phyloP scores from a whole-genome alignment of 2,888 invertebrate genomes.

The Melieria crassipennis region DNA sequence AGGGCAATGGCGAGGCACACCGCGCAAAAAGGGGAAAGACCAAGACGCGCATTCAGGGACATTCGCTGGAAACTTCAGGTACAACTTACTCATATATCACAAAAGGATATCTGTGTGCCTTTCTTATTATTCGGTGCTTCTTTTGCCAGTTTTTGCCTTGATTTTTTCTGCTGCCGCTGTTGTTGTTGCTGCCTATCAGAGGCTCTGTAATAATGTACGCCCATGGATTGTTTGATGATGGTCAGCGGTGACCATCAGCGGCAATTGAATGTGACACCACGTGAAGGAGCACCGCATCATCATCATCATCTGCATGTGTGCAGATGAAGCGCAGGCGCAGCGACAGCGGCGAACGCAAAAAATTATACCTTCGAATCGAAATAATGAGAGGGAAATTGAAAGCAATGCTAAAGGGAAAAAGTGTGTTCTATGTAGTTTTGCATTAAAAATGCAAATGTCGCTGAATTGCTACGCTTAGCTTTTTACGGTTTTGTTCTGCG shows the following conservation, averaged over 20 bases:
- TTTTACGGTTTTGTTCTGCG: slow-evolving; percentile 34
- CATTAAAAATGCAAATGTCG: slow-evolving; percentile 63
- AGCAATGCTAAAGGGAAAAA: not conserved
- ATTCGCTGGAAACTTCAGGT: slow-evolving; percentile 47
- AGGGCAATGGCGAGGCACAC: slow-evolving; percentile 22
- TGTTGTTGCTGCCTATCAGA: slow-evolving; percentile 17
- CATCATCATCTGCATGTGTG: no score
- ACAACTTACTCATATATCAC: slow-evolving; percentile 62
- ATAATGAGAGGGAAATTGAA: not conserved
- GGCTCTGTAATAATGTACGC: slow-evolving; percentile 45
- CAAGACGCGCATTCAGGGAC: not conserved
- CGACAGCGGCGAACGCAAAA: no score
- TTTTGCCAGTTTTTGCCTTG: slow-evolving; percentile 19
- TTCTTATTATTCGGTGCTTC: not conserved
- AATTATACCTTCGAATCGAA: not conserved
- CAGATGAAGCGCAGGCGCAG: no score
- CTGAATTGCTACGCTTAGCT: slow-evolving; percentile 45
- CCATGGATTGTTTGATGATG: slow-evolving; percentile 39
- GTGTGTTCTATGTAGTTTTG: slow-evolving; percentile 40
- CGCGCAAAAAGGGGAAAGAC: not conserved
- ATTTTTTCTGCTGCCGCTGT: slow-evolving; percentile 11
- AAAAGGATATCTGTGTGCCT: slow-evolving; percentile 53
- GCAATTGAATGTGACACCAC: slow-evolving; percentile 58
- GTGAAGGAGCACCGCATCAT: slow-evolving; percentile 21
- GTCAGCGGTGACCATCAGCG: slow-evolving; percentile 38